Conservation (phyloP, 1,140 invertebrate genomes). For the Cydia splendana region DNA sequence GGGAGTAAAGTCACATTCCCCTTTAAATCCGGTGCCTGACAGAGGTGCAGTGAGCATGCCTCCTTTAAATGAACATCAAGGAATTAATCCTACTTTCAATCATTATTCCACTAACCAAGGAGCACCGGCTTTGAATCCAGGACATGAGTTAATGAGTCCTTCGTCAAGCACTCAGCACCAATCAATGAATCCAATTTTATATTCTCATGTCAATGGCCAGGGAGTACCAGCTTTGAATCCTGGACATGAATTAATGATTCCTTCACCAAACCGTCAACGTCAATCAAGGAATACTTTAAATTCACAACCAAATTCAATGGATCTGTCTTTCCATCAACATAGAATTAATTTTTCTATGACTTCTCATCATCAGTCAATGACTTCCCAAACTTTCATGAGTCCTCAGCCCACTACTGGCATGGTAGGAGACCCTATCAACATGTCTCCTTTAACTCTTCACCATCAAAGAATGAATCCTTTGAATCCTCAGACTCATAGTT, state of each 20-base stretch:
- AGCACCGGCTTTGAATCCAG: too few relatives aligned
- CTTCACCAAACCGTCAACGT: background rate
- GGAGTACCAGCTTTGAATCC: too few relatives aligned
- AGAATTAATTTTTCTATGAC: background rate
- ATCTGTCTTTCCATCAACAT: background rate
- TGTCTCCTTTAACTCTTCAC: background rate
- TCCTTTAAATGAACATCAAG: background rate
- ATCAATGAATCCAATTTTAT: background rate
- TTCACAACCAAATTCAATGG: background rate
- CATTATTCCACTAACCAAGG: background rate
- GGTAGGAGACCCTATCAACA: background rate
- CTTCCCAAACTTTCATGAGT: too few relatives aligned
- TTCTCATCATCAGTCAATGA: background rate
- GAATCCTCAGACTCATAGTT: background rate
- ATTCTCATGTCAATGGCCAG: background rate
- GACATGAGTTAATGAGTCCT: too few relatives aligned
- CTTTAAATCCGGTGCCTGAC: background rate
- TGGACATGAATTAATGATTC: too few relatives aligned
- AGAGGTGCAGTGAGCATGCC: background rate
- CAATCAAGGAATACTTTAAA: background rate
- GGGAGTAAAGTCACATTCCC: background rate
- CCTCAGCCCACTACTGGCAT: background rate
- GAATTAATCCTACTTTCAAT: background rate
- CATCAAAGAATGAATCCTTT: background rate
- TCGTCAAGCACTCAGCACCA: background rate